Percentiles rank a stretch among this genome's conserved stretches.
phyloP scores from a whole-genome alignment of 1,140 invertebrate genomes.

The Sycobia sp. region DNA sequence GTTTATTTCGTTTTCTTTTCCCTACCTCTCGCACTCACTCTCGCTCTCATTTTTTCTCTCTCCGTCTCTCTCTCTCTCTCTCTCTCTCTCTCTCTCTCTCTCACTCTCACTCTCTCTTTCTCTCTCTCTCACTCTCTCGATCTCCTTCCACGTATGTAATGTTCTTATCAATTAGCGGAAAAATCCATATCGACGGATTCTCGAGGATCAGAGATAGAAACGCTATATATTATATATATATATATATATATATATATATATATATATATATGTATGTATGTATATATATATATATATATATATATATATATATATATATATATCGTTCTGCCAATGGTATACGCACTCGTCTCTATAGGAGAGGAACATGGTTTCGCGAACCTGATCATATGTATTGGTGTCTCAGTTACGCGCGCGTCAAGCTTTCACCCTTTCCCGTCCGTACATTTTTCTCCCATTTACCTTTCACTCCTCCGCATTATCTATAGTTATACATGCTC shows the following conservation, averaged over 20 bases:
- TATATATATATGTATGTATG: slow-evolving; percentile 21
- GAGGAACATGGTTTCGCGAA: slow-evolving; percentile 29
- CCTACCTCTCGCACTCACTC: too few species aligned
- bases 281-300: slow-evolving; percentile 14
- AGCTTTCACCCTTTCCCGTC: slow-evolving; percentile 6
- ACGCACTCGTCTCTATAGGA: slow-evolving; percentile 13
- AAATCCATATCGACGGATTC: slow-evolving; percentile 43
- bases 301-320: slow-evolving; percentile 27
- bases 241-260: slow-evolving; percentile 22
- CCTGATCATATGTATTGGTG: slow-evolving; percentile 11
- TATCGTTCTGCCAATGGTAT: too few species aligned
- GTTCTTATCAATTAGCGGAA: slow-evolving; percentile 46
- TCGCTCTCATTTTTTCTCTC: too few species aligned
- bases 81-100: too few species aligned
- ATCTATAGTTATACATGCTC: too few species aligned
- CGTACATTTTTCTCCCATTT: not conserved
- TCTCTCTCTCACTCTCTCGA: too few species aligned
- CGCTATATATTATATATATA: slow-evolving; percentile 32
- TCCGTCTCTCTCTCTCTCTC: too few species aligned
- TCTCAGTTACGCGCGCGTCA: slow-evolving; percentile 9
- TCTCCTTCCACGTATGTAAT: too few species aligned
- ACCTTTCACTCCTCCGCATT: slow-evolving; percentile 8
- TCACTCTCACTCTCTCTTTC: too few species aligned
- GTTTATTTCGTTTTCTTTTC: too few species aligned
- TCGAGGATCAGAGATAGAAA: slow-evolving; percentile 42